phyloP scores from a whole-genome alignment of 2,113 vertebrate genomes.

The Rhinolophus ferrumequinum region DNA sequence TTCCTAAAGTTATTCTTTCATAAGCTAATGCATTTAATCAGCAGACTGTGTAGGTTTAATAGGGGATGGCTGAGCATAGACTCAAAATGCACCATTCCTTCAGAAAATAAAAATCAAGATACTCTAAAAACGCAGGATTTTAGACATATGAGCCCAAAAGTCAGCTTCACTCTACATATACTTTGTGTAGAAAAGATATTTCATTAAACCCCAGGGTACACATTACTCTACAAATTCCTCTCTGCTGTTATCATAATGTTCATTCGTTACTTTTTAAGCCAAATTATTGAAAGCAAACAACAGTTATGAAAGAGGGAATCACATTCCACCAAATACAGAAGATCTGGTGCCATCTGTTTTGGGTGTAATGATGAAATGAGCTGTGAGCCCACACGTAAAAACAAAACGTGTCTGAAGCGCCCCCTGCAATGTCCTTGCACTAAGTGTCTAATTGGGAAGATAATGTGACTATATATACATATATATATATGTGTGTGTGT shows the following conservation, averaged over 20 bases:
- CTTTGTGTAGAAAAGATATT: background rate
- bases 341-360: slow-evolving; percentile 61
- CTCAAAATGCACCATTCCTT: background rate
- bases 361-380: background rate
- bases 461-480: background rate
- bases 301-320: slow-evolving; percentile 63
- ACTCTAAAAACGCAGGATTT: background rate
- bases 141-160: background rate
- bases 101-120: background rate
- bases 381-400: background rate
- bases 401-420: rapidly evolving
- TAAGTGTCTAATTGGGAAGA: background rate
- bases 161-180: background rate
- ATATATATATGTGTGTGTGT: too few species aligned
- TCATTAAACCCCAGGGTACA: background rate
- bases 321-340: slow-evolving; percentile 62
- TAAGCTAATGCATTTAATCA: background rate
- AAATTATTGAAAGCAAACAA: slow-evolving; percentile 71
- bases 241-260: background rate
- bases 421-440: background rate
- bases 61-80: background rate
- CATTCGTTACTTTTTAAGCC: slow-evolving; percentile 47
- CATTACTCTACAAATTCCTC: background rate
- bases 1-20: background rate
- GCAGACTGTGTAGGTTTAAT: background rate